Base-by-base conservation (phyloP, 2,113 vertebrate species). In the Agelaius tricolor region DNA sequence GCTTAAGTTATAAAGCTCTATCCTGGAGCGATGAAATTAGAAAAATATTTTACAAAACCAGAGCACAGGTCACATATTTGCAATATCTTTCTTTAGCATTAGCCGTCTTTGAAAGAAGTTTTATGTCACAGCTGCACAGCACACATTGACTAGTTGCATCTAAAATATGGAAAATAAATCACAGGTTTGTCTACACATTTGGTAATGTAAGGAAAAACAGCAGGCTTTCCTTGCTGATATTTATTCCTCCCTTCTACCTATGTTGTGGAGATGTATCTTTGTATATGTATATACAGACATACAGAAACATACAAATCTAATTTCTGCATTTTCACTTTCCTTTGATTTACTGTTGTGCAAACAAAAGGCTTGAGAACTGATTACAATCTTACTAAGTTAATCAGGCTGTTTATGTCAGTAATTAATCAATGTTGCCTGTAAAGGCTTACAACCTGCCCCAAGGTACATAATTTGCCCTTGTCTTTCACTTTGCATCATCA, bases 111-210 rank as follows among this genome's bases (percentile, higher is more conserved):
- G 90, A 95, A 95, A 82, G 33, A 55, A 66, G 41, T 95, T 96
- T 97, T 89, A 84, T 89, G 83, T 95, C 84, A 74, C 94, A 97
- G 95, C 95, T 97, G 96, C 94, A 85, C 91, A 72, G n/a, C 65
- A 90, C 17, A 84, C 41, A 73, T 54, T 90, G 87, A 54, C n/a
- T 44, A 52, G 54, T 71, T 90, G 47, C 30, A 74, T 93, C 89
- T 66, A 81, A 95, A 85, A 86, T 84, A 81, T 6, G 68, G 90
- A 92, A 94, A 94, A 89, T 91, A 87, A 62, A 91, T 84, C 43
- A 49, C 24, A 92, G 35, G 23, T 84, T 88, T 97, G 69, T 84
- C 83, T 71, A 52, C 37, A 79, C 14, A 39, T 87, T 90, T 91
- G 75, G 87, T 77, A 96, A 73, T 0, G 0, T 47, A 79, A 79